Percentiles rank a stretch among this genome's conserved stretches.
phyloP scores from a whole-genome alignment of 2,113 vertebrate genomes.

The Accipiter cooperii region DNA sequence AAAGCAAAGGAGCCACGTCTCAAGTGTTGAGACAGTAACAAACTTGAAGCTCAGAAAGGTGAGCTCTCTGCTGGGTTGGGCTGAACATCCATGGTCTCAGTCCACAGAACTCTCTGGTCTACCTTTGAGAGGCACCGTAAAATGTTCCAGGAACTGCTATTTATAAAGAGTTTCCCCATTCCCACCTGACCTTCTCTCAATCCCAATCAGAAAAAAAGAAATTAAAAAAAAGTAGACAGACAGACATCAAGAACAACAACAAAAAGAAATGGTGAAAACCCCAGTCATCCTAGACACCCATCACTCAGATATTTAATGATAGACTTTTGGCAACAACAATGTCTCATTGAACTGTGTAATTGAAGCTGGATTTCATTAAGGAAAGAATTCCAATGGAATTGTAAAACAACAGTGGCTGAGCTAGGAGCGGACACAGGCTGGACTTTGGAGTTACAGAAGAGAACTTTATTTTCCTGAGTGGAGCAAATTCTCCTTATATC shows the following conservation, averaged over 20 bases:
- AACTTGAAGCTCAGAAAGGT: constrained; percentile 29
- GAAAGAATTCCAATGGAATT: background rate
- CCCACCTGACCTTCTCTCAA: background rate
- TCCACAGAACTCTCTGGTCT: background rate
- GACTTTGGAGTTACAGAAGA: background rate
- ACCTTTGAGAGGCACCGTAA: background rate
- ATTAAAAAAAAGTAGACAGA: background rate
- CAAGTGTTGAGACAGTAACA: background rate
- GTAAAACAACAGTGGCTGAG: background rate
- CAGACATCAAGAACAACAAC: background rate
- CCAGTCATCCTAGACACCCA: background rate
- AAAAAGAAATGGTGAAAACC: background rate
- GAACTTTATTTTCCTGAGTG: background rate
- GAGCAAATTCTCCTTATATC: background rate
- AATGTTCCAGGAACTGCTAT: background rate
- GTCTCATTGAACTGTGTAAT: background rate
- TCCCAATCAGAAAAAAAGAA: too few relatives aligned
- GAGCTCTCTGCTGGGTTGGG: background rate
- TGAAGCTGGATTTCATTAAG: background rate
- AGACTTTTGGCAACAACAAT: background rate
- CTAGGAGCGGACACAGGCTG: background rate
- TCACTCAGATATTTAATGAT: background rate
- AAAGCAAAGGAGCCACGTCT: background rate
- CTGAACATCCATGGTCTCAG: background rate
- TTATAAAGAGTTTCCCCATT: background rate